Conservation (phyloP, 2,888 invertebrate species). For the Teleiodes luculella region DNA sequence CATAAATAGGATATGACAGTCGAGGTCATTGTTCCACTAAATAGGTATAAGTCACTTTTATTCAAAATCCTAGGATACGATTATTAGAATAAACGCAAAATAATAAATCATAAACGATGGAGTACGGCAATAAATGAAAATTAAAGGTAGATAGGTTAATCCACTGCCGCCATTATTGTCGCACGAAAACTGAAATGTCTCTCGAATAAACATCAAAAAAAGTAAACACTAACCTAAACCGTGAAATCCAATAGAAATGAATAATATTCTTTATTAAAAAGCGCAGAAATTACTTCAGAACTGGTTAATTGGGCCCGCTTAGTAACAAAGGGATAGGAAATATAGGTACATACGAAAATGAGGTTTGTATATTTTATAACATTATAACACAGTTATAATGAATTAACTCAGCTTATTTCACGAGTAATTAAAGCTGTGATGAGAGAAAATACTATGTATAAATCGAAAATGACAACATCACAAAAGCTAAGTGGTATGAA, state of each 20-base stretch:
- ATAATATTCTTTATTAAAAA: slow-evolving; percentile 24
- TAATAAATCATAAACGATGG: slow-evolving; percentile 35
- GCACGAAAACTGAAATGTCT: slow-evolving; percentile 75
- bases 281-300: slow-evolving; percentile 25
- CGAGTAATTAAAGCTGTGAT: slow-evolving; percentile 23
- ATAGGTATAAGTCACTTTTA: slow-evolving; percentile 56
- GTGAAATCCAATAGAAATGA: slow-evolving; percentile 30
- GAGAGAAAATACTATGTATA: slow-evolving; percentile 50
- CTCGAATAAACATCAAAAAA: slow-evolving; percentile 70
- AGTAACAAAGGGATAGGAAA: slow-evolving; percentile 65
- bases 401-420: slow-evolving; percentile 33
- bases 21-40: slow-evolving; percentile 74
- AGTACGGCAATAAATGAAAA: slow-evolving; percentile 42
- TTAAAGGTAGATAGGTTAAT: slow-evolving; percentile 73
- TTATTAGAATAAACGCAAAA: slow-evolving; percentile 53
- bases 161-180: slow-evolving; percentile 77
- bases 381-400: slow-evolving; percentile 35
- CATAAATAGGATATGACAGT: slow-evolving; percentile 67
- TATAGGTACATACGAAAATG: slow-evolving; percentile 65
- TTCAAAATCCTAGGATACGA: slow-evolving; percentile 58
- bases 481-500: slow-evolving; percentile 78
- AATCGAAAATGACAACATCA: slow-evolving; percentile 73
- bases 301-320: slow-evolving; percentile 40
- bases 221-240: slow-evolving; percentile 70
- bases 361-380: slow-evolving; percentile 64